Conservation (phyloP, 2,797 vertebrate genomes). For the Enteromius fasciolatus region DNA sequence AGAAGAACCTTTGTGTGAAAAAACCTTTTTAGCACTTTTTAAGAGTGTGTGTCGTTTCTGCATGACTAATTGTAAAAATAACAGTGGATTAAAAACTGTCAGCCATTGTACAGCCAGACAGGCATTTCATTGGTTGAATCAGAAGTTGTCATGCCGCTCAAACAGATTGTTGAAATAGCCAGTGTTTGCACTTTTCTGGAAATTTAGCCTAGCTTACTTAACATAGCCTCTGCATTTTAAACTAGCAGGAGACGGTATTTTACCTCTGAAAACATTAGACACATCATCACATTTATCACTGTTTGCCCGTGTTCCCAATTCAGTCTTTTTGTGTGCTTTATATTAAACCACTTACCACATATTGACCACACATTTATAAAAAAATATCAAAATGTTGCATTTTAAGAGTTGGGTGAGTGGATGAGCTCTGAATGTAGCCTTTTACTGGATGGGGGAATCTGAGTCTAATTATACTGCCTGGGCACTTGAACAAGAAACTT, state of each 20-base stretch:
- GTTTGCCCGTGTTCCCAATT: slow-evolving; percentile 15
- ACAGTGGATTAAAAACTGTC: neutral
- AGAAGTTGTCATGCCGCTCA: neutral
- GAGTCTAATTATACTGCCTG: slow-evolving; percentile 38
- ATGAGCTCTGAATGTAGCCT: slow-evolving; percentile 20
- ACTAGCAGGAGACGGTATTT: neutral
- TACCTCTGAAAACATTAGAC: neutral
- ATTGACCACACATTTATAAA: slow-evolving; percentile 28
- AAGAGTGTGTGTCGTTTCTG: neutral
- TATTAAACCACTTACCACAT: slow-evolving; percentile 28
- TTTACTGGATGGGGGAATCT: slow-evolving; percentile 18
- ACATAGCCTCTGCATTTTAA: neutral
- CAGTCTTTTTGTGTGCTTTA: slow-evolving; percentile 14
- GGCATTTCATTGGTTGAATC: neutral
- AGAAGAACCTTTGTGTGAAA: neutral
- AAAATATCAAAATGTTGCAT: slow-evolving; percentile 21
- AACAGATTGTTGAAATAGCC: neutral
- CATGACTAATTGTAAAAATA: neutral
- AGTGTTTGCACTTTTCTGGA: neutral
- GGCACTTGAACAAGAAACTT: slow-evolving; percentile 24
- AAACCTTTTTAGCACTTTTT: too few species aligned
- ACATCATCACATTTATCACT: neutral
- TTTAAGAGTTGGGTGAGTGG: neutral
- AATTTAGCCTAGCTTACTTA: neutral
- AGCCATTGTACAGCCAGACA: neutral